These are phyloP conservation scores for Erinaceus europaeus DNA, from an alignment of 2,113 vertebrate species.

Conservation along the genomic window DNA sequence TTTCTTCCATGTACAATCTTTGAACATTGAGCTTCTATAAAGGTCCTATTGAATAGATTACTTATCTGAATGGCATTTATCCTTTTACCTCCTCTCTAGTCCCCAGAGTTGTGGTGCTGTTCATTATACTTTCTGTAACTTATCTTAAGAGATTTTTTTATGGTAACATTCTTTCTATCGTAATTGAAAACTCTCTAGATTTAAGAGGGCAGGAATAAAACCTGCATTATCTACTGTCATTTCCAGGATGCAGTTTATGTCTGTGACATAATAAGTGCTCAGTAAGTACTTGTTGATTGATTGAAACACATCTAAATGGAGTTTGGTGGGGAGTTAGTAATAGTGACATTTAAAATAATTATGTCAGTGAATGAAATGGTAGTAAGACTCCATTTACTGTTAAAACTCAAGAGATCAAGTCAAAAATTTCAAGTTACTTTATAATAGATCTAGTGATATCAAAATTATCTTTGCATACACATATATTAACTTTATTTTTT, in stretches of 20 bases:
- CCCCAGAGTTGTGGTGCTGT: not conserved
- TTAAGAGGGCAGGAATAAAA: not conserved
- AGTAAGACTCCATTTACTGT: not conserved
- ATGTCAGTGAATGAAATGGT: not conserved
- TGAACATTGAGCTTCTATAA: not conserved
- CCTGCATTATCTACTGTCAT: not conserved
- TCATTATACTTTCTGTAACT: not conserved
- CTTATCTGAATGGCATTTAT: not conserved
- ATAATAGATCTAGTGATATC: not conserved
- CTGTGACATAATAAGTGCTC: not conserved
- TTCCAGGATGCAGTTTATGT: not conserved
- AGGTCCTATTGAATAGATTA: not conserved
- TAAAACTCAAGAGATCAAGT: not conserved
- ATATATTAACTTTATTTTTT: not conserved
- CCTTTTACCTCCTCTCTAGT: not conserved
- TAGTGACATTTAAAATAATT: not conserved
- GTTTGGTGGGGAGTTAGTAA: not conserved
- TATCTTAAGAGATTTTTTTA: not conserved
- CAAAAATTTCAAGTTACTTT: not conserved
- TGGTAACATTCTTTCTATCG: not conserved
- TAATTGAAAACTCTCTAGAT: not conserved
- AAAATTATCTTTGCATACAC: not conserved
- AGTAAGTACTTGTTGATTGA: not conserved
- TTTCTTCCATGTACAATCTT: not conserved
- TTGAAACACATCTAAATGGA: not conserved